These are phyloP conservation scores for Ridgeia piscesae DNA, from an alignment of 1,140 invertebrate species.

Conservation along the genomic window DNA sequence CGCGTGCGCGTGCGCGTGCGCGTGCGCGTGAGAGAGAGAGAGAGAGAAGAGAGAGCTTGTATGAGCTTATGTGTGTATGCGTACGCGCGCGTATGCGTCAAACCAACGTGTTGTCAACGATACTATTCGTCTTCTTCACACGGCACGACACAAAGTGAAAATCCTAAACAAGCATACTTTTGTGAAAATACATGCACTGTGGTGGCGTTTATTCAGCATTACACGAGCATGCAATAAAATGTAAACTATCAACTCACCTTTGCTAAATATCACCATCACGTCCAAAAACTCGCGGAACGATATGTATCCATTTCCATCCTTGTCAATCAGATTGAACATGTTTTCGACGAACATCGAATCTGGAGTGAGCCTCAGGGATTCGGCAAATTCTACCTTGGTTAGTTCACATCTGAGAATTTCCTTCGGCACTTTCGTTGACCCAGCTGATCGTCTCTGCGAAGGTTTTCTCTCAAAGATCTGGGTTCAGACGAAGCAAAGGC, in stretches of 20 bases:
- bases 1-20: too few relatives aligned
- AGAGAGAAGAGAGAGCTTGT: too few relatives aligned
- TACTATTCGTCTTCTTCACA: too few relatives aligned
- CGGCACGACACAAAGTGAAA: too few relatives aligned
- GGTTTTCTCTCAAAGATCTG: neutral
- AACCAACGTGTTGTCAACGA: too few relatives aligned
- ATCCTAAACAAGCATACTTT: too few relatives aligned
- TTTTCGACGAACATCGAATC: constrained; percentile 97
- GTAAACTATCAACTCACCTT: constrained; percentile 51
- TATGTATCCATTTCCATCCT: constrained; percentile 91
- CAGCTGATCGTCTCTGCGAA: neutral
- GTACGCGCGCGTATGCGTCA: too few relatives aligned
- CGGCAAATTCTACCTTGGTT: constrained; percentile 47
- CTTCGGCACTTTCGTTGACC: neutral
- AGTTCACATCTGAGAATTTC: constrained; percentile 16
- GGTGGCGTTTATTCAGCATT: neutral
- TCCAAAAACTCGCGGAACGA: constrained; percentile 98
- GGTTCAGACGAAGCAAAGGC: neutral
- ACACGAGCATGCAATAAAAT: neutral
- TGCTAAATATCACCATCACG: constrained; percentile 81
- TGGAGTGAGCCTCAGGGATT: constrained; percentile 92
- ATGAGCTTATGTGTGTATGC: too few relatives aligned
- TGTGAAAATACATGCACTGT: too few relatives aligned
- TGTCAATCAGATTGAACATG: constrained; percentile 99
- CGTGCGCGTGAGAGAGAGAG: too few relatives aligned